Conservation (phyloP, 2,888 invertebrate species). For the Graphium colonna region DNA sequence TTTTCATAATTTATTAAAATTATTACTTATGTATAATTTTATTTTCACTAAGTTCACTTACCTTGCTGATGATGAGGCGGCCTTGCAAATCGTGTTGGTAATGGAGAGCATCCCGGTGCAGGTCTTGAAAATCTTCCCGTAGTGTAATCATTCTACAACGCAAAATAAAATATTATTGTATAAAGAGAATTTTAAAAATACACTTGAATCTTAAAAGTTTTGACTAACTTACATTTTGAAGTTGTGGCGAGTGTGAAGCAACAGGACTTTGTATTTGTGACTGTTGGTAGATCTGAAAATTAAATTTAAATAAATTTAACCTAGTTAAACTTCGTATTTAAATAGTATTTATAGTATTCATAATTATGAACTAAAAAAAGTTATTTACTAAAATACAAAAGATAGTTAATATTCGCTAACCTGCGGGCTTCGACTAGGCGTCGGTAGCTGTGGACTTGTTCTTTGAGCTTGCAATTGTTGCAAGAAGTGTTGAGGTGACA, state of each 20-base stretch:
- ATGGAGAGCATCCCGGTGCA: slow-evolving; percentile 65
- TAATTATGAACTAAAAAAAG: too few relatives aligned
- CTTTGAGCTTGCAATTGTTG: slow-evolving; percentile 66
- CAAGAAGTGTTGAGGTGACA: slow-evolving; percentile 47
- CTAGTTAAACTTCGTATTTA: too few relatives aligned
- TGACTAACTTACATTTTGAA: slow-evolving; percentile 67
- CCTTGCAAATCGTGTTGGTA: slow-evolving; percentile 65
- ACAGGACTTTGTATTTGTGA: slow-evolving; percentile 75
- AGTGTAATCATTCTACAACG: slow-evolving; percentile 52
- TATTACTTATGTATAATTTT: too few relatives aligned
- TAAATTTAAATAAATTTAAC: too few relatives aligned
- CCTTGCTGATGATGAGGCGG: slow-evolving; percentile 74
- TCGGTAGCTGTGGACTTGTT: slow-evolving; percentile 70
- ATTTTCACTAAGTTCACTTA: slow-evolving; percentile 27
- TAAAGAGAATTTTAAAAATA: too few relatives aligned
- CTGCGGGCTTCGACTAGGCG: slow-evolving; percentile 74
- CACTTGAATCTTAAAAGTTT: too few relatives aligned
- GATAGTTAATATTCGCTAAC: slow-evolving; percentile 34
- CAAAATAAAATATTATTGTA: too few relatives aligned
- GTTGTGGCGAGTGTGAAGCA: slow-evolving; percentile 70
- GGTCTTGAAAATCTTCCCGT: slow-evolving; percentile 66
- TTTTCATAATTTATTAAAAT: neutral
- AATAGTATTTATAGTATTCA: too few relatives aligned
- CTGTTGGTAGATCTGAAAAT: slow-evolving; percentile 71
- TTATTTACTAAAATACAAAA: neutral